Conservation (phyloP, 2,113 vertebrate species). For the Odocoileus hemionus region DNA sequence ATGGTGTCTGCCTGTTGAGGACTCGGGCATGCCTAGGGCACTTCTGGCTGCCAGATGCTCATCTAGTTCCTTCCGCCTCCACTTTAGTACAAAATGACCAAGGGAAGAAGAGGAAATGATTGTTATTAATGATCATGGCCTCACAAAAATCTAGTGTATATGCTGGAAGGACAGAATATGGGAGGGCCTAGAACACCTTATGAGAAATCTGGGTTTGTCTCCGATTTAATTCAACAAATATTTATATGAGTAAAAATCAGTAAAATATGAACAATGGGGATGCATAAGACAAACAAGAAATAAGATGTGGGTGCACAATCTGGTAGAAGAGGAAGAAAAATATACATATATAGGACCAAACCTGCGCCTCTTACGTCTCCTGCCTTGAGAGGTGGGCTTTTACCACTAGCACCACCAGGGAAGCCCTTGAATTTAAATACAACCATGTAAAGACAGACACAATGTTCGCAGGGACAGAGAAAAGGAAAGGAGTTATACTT, state of each 20-base stretch:
- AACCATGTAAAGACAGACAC: not conserved
- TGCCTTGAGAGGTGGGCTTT: not conserved
- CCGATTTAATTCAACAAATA: not conserved
- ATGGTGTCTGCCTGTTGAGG: not conserved
- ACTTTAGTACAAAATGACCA: slow-evolving; percentile 3
- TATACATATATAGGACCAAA: not conserved
- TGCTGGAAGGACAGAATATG: not conserved
- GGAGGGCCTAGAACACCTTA: not conserved
- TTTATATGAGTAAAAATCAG: not conserved
- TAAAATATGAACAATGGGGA: not conserved
- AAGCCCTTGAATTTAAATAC: not conserved
- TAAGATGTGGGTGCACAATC: not conserved
- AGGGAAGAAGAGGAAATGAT: slow-evolving; percentile 1
- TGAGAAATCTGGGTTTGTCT: not conserved
- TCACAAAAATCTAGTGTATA: not conserved
- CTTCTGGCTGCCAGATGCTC: slow-evolving; percentile 48
- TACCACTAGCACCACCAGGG: not conserved
- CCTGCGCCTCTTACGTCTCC: not conserved
- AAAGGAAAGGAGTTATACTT: not conserved
- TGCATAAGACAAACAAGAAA: not conserved
- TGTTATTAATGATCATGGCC: not conserved
- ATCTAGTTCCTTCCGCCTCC: slow-evolving; percentile 2
- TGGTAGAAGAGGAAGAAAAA: not conserved
- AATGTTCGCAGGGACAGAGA: too few species aligned
- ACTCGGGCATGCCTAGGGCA: not conserved